phyloP scores from a whole-genome alignment of 2,113 vertebrate species.

The Eretmochelys imbricata region DNA sequence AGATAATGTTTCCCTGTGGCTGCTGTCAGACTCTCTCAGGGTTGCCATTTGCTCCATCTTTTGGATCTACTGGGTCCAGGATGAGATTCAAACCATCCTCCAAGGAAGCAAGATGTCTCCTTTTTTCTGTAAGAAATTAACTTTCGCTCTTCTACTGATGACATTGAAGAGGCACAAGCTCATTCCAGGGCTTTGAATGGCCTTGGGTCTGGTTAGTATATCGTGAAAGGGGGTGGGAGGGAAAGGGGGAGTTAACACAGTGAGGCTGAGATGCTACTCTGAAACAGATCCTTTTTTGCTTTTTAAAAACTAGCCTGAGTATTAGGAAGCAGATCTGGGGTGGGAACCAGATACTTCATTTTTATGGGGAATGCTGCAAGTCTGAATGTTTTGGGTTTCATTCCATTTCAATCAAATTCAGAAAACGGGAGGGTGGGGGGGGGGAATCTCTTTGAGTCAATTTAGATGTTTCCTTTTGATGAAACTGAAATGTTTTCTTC shows the following conservation, averaged over 20 bases:
- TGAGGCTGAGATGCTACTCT: not conserved
- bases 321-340: not conserved
- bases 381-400: not conserved
- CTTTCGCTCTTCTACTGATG: slow-evolving; percentile 67
- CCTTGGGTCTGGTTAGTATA: slow-evolving; percentile 27
- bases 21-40: slow-evolving; percentile 71
- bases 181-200: slow-evolving; percentile 34
- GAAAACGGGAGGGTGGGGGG: not conserved
- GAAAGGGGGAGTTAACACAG: slow-evolving; percentile 37
- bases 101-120: slow-evolving; percentile 35
- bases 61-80: slow-evolving; percentile 62
- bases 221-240: slow-evolving; percentile 58
- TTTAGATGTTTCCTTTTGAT: not conserved
- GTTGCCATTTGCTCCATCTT: slow-evolving; percentile 62
- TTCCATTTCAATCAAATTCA: not conserved
- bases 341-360: not conserved
- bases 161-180: slow-evolving; percentile 52
- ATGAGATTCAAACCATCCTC: slow-evolving; percentile 75
- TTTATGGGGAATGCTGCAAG: not conserved
- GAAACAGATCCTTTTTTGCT: not conserved
- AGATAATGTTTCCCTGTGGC: slow-evolving; percentile 68
- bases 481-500: not conserved
- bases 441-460: not conserved
- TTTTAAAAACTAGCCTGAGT: not conserved
- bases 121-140: slow-evolving; percentile 69